phyloP scores from a whole-genome alignment of 2,797 vertebrate species.

The Urosaurus nigricauda region DNA sequence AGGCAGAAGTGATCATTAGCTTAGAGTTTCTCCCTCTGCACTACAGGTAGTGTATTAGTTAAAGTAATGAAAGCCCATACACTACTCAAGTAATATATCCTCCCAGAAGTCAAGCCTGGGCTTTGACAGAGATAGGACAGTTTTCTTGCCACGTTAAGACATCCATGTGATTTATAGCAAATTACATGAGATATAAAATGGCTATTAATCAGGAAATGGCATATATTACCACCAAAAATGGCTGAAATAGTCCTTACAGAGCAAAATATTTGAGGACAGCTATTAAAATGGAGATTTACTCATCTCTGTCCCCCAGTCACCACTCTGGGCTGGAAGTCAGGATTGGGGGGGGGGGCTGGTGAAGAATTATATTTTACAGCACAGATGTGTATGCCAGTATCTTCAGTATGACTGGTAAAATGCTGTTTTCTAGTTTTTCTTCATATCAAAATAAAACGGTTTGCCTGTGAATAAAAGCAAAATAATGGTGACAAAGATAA shows the following conservation, averaged over 20 bases:
- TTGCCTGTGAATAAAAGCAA: slow-evolving; percentile 70
- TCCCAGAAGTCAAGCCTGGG: slow-evolving; percentile 68
- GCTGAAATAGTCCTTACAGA: slow-evolving; percentile 79
- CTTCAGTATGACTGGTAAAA: slow-evolving; percentile 62
- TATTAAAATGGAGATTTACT: slow-evolving; percentile 79
- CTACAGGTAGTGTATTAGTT: slow-evolving; percentile 76
- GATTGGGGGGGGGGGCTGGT: slow-evolving; percentile 61
- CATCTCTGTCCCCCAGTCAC: slow-evolving; percentile 60
- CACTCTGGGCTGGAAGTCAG: slow-evolving; percentile 64
- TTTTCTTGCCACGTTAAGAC: slow-evolving; percentile 76
- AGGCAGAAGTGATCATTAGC: slow-evolving; percentile 70
- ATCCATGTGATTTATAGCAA: slow-evolving; percentile 78
- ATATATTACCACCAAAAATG: slow-evolving; percentile 73
- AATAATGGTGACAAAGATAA: slow-evolving; percentile 61
- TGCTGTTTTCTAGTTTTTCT: slow-evolving; percentile 51
- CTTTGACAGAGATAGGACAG: slow-evolving; percentile 66
- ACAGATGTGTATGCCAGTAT: slow-evolving; percentile 43
- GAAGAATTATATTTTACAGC: slow-evolving; percentile 53
- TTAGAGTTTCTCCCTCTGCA: slow-evolving; percentile 65
- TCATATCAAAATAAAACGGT: slow-evolving; percentile 55
- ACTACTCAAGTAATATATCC: slow-evolving; percentile 65
- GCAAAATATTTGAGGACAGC: slow-evolving; percentile 76
- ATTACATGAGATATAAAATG: slow-evolving; percentile 79
- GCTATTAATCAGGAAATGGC: slow-evolving; percentile 78
- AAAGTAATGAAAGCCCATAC: slow-evolving; percentile 77